Conservation (phyloP, 2,113 vertebrate species). For the Myodes glareolus region DNA sequence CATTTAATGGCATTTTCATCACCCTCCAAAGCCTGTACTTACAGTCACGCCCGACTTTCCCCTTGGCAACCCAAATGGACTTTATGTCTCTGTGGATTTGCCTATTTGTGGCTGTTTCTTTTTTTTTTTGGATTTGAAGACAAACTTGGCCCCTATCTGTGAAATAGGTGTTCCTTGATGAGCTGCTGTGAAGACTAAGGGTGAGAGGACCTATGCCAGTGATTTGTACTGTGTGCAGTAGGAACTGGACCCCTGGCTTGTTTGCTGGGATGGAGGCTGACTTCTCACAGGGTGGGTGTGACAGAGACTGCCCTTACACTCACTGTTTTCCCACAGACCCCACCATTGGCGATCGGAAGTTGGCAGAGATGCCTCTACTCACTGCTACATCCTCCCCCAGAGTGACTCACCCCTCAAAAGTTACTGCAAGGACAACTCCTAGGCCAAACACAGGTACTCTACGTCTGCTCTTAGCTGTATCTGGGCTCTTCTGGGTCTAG, state of each 20-base stretch:
- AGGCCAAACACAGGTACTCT: not conserved
- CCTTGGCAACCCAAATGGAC: not conserved
- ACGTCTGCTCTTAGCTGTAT: not conserved
- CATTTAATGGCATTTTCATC: not conserved
- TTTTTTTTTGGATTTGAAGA: not conserved
- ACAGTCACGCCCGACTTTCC: not conserved
- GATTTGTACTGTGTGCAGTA: not conserved
- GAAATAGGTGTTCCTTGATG: not conserved
- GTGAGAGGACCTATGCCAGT: fast-evolving
- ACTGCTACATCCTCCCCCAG: fast-evolving
- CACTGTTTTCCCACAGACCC: constrained; percentile 24
- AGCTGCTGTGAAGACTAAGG: not conserved
- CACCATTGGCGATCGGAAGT: not conserved
- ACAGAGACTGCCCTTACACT: not conserved
- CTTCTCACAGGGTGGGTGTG: not conserved
- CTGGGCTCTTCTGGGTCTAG: not conserved
- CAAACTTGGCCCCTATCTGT: not conserved
- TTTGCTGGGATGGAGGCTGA: not conserved
- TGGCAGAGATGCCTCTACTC: not conserved
- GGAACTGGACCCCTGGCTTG: not conserved
- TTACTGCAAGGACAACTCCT: not conserved
- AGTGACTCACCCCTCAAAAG: not conserved
- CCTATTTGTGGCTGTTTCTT: not conserved
- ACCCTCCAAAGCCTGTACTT: not conserved
- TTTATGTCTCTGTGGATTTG: not conserved